Conservation (phyloP, 2,797 vertebrate genomes). For the Sitta carolinensis region DNA sequence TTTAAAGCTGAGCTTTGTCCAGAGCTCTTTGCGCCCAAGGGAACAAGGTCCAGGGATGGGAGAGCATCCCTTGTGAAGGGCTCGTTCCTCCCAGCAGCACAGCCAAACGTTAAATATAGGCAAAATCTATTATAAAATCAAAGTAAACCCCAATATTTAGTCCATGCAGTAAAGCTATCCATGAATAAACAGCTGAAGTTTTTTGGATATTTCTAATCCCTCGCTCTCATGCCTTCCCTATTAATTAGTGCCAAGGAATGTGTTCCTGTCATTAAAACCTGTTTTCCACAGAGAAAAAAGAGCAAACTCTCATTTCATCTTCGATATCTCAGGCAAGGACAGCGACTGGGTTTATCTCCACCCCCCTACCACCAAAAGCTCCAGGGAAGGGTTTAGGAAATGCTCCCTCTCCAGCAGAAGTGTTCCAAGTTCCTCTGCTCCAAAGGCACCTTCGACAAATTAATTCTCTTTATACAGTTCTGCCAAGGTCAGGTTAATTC, state of each 20-base stretch:
- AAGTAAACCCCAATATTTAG: neutral
- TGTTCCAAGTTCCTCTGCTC: neutral
- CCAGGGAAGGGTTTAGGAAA: neutral
- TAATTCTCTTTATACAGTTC: neutral
- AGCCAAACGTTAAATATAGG: neutral
- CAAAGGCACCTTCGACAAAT: neutral
- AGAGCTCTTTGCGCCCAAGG: fast-evolving
- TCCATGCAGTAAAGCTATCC: neutral
- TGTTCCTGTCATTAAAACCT: neutral
- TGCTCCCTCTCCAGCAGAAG: neutral
- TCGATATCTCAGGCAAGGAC: neutral
- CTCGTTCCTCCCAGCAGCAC: neutral
- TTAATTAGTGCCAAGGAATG: neutral
- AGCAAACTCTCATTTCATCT: neutral
- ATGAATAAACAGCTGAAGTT: neutral
- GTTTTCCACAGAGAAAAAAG: neutral
- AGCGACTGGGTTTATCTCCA: neutral
- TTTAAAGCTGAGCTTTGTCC: neutral
- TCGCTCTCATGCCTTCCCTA: neutral
- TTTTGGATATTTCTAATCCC: neutral
- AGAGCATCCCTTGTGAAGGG: neutral
- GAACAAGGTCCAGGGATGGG: neutral
- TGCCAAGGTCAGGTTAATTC: neutral
- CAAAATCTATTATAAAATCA: neutral
- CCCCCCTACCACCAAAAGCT: neutral